Evolutionary conservation across 2,888 invertebrate species (phyloP), one percentile per base, ranked within the genome.

Genomic region (Pardosa pseudoannulata): DNA sequence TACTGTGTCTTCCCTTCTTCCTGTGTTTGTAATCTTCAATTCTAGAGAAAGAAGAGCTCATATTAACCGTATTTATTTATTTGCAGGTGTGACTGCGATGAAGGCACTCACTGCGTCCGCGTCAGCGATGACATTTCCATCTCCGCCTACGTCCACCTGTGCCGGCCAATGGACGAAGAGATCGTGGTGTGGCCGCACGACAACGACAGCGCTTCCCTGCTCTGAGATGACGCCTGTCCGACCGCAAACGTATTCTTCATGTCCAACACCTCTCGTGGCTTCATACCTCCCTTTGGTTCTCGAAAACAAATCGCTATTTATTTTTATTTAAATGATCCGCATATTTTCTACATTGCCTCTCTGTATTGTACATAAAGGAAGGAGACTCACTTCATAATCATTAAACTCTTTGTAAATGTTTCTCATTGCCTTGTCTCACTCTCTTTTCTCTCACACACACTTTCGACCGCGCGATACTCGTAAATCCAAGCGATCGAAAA

Each of bases 271-370:
- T 71, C 65, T 71, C 71, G 83, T 39, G 36, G 71, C 72, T 72
- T 73, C 73, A 50, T 65, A 67, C 73, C 83, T 41, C 72, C 79
- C 19, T 19, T 73, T 62, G 27, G 28, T 85, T 75, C 68, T n/a
- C n/a, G n/a, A n/a, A n/a, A n/a, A n/a, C n/a, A n/a, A n/a, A 23
- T 23, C 56, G n/a, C 16, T 74, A 74, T 32, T 71, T 78, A 85
- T 85, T 85, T 74, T 80, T 85, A 85, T 85, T 85, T 78, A 78
- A 83, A 72, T 73, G 50, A 72, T 67, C 39, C 73, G 78, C 78
- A 83, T 83, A 41, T 46, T 75, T 67, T 31, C 36, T 36, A 70
- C 82, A 82, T 70, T 75, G 64, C 70, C 70, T 68, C 65, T 67
- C 32, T 85, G 68, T 78, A 50, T n/a, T 85, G 83, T 85, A 85